phyloP scores from a whole-genome alignment of 2,888 invertebrate genomes.

The Orgyia antiqua region DNA sequence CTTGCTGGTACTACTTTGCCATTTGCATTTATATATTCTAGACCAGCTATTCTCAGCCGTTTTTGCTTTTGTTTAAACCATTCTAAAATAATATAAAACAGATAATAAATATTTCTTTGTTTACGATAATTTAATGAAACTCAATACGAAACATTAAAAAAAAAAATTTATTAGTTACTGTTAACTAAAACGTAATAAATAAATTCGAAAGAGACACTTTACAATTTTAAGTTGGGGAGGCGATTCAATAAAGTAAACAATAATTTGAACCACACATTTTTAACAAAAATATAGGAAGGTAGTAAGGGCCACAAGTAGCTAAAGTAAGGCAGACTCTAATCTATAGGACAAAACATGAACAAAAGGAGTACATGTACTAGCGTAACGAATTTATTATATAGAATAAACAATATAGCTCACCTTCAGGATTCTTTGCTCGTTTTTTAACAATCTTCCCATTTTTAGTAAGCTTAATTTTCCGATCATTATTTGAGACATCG shows the following conservation, averaged over 20 bases:
- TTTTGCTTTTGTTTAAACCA: slow-evolving; percentile 80
- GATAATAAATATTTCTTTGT: background rate
- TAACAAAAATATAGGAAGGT: slow-evolving; percentile 55
- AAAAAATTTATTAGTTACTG: slow-evolving; percentile 16
- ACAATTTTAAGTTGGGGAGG: no score
- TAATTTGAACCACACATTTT: no score
- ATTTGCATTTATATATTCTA: slow-evolving; percentile 76
- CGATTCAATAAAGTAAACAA: no score
- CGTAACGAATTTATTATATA: background rate
- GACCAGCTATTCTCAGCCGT: slow-evolving; percentile 72
- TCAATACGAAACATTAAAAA: no score
- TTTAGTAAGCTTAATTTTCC: slow-evolving; percentile 71
- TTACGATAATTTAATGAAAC: no score
- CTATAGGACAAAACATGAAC: slow-evolving; percentile 10
- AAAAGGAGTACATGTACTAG: slow-evolving; percentile 6
- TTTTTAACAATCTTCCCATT: slow-evolving; percentile 71
- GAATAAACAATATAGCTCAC: slow-evolving; percentile 33
- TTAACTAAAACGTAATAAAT: no score
- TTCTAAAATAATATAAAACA: no score
- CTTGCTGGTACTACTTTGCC: slow-evolving; percentile 76
- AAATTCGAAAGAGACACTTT: no score
- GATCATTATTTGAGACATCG: slow-evolving; percentile 72
- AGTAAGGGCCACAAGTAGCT: slow-evolving; percentile 60
- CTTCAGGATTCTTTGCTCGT: slow-evolving; percentile 71
- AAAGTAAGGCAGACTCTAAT: slow-evolving; percentile 23